Conservation (phyloP, 2,797 vertebrate genomes). For the Diplodus puntazzo region DNA sequence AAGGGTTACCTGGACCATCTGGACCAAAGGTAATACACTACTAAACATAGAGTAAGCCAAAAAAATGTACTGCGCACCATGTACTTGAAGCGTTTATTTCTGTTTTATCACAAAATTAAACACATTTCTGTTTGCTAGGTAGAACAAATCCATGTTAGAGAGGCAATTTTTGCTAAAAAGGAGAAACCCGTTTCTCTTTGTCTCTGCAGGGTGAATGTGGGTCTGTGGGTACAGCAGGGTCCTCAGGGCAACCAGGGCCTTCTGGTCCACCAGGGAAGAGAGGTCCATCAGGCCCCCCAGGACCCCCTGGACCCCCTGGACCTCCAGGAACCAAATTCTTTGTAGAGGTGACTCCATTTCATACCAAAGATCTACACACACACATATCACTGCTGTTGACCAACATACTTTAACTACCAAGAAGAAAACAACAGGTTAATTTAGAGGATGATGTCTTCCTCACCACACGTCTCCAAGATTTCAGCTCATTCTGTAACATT, state of each 20-base stretch:
- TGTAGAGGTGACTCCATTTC: slow-evolving; percentile 85
- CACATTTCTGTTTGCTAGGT: neutral
- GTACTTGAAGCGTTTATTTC: neutral
- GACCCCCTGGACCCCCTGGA: slow-evolving; percentile 89
- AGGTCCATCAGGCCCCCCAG: slow-evolving; percentile 87
- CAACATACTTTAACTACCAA: neutral
- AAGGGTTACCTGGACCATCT: slow-evolving; percentile 84
- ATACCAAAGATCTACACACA: neutral
- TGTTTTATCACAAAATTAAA: neutral
- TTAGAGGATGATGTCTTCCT: neutral
- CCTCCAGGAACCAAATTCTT: slow-evolving; percentile 75
- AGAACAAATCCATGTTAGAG: neutral
- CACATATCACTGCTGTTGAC: neutral
- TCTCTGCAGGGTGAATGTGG: slow-evolving; percentile 89
- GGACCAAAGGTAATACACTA: slow-evolving; percentile 88
- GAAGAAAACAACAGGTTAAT: neutral
- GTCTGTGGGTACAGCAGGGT: slow-evolving; percentile 79
- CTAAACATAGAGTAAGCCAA: neutral
- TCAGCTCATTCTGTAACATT: neutral
- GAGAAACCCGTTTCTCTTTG: neutral
- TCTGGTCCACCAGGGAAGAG: slow-evolving; percentile 84
- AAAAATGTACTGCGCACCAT: neutral
- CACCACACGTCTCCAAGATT: neutral
- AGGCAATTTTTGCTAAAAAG: neutral
- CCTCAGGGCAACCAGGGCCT: slow-evolving; percentile 84